These are phyloP conservation scores for Cryptotermes secundus DNA, from an alignment of 1,140 invertebrate species.

Conservation along the genomic window DNA sequence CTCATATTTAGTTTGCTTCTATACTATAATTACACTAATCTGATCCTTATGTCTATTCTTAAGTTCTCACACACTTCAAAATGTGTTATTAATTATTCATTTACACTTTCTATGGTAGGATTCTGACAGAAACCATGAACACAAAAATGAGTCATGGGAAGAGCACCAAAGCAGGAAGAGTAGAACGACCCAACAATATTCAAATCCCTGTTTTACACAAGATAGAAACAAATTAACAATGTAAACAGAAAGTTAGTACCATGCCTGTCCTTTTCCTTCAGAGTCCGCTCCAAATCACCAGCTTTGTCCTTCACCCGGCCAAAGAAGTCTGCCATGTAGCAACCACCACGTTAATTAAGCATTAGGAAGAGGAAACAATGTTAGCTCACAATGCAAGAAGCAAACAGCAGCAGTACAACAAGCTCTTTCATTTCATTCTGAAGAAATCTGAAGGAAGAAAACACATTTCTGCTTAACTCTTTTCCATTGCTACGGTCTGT, in stretches of 20 bases:
- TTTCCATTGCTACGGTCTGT: too few relatives aligned
- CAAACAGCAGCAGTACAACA: background rate
- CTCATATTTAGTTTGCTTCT: too few relatives aligned
- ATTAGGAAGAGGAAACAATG: slow-evolving; percentile 35
- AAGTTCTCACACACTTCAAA: too few relatives aligned
- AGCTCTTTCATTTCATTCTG: too few relatives aligned
- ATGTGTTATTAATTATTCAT: too few relatives aligned
- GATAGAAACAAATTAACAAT: background rate
- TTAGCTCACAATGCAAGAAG: slow-evolving; percentile 35
- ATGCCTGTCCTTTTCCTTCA: slow-evolving; percentile 91
- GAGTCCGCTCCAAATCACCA: slow-evolving; percentile 82
- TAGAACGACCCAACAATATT: background rate
- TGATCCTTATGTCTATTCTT: too few relatives aligned
- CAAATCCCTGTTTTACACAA: background rate
- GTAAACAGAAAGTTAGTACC: slow-evolving; percentile 54
- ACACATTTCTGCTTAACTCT: too few relatives aligned
- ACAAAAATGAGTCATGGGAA: too few relatives aligned
- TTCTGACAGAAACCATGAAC: too few relatives aligned
- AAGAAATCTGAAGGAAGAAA: too few relatives aligned
- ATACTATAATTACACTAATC: too few relatives aligned
- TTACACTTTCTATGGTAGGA: too few relatives aligned
- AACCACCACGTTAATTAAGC: slow-evolving; percentile 35
- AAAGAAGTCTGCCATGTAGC: slow-evolving; percentile 73
- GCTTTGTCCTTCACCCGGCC: slow-evolving; percentile 90
- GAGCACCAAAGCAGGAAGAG: background rate